A percentile compares a stretch with the other conserved stretches of the same genome.
phyloP scores from a whole-genome alignment of 2,113 vertebrate species.

The Anolis carolinensis region DNA sequence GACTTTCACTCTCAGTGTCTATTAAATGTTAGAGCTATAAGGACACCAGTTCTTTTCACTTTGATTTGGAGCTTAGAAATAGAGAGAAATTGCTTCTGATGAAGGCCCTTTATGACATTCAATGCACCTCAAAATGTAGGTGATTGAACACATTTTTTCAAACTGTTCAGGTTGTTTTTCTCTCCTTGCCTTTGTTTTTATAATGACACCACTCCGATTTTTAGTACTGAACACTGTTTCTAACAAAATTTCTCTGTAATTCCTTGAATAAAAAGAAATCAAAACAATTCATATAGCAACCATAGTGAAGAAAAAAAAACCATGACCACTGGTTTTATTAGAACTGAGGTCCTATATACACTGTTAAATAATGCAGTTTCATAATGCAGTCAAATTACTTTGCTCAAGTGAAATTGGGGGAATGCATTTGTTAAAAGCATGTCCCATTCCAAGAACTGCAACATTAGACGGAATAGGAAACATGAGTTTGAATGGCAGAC shows the following conservation, averaged over 20 bases:
- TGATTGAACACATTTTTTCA: not conserved
- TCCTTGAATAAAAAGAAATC: no score
- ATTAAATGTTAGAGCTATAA: accelerated
- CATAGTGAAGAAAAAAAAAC: no score
- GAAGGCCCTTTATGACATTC: not conserved
- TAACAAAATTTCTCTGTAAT: no score
- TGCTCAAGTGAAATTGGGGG: not conserved
- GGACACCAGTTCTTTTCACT: not conserved
- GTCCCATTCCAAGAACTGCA: not conserved
- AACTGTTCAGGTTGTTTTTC: no score
- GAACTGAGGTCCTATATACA: no score
- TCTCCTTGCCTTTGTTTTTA: no score
- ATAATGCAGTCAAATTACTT: not conserved
- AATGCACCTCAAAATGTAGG: not conserved
- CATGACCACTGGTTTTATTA: no score
- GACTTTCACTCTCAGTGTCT: not conserved
- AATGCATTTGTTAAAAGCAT: not conserved
- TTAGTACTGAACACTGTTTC: no score
- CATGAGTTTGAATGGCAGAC: not conserved
- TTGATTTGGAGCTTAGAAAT: accelerated
- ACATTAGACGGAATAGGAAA: not conserved
- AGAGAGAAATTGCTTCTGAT: not conserved
- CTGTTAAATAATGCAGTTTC: no score
- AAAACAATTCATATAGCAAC: no score
- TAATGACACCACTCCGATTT: no score